Evolutionary conservation across 2,113 vertebrate species (phyloP), one percentile per base, ranked within the genome.

Genomic region (Megaptera novaeangliae): DNA sequence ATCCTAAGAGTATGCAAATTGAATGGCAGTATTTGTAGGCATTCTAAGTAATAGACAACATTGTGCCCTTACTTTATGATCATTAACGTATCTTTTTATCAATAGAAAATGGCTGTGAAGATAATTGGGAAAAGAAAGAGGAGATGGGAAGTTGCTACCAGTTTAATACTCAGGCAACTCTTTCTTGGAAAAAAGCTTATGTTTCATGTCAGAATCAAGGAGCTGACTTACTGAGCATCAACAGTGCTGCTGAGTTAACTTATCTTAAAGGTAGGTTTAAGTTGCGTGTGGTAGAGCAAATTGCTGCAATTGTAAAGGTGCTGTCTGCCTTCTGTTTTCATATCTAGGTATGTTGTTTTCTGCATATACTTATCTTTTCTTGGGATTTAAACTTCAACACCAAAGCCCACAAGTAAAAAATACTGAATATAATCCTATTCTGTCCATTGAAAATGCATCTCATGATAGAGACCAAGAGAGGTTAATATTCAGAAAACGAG

Each of bases 131-230:
- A 20, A 98, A 80, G 27, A 96, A 99, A 15, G 98, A 97, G 7
- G 97, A 97, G 5, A 96, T 85, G 97, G 98, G 99, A 84, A 99
- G 96, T 92, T 99, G 99, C 98, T 99, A 99, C 97, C 99, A 99
- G 96, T 99, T 99, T 98, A 99, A 99, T 87, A 98, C 98, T 14
- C 98, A 98, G 57, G 99, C 99, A 13, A 86, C 98, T 29, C 99
- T 99, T 96, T 98, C 99, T 92, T 99, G 99, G 99, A 99, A 99
- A 8, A 99, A 99, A 97, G 99, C 99, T 55, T 98, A 99, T 85
- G 91, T 99, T 96, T 99, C 99, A 0, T 99, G 99, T 98, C 99
- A 99, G 8, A 99, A 99, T 97, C 99, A 99, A 98, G 98, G 99
- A 57, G 99, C 99, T 49, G 99, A 99, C 97, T 99, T 99, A 96